Conservation (phyloP, 2,797 vertebrate species). For the Phyllotis vaccarum region DNA sequence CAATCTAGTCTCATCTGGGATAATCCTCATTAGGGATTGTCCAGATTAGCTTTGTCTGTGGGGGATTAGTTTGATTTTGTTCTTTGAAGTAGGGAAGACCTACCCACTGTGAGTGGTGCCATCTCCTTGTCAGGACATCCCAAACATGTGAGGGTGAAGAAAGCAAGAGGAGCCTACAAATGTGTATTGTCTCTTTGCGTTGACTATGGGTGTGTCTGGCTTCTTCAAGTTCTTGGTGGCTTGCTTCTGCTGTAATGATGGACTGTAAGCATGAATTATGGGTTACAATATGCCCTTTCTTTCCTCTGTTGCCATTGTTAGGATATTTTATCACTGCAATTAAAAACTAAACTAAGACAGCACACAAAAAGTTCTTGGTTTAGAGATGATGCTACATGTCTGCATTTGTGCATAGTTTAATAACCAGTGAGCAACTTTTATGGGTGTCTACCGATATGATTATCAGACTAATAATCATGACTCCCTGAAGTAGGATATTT, state of each 20-base stretch:
- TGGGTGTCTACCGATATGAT: not conserved
- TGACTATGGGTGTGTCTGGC: not conserved
- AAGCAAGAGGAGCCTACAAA: not conserved
- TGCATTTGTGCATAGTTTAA: slow-evolving; percentile 23
- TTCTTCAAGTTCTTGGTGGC: not conserved
- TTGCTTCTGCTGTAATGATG: not conserved
- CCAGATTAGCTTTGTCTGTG: not conserved
- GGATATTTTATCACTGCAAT: not conserved
- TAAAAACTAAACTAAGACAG: not conserved
- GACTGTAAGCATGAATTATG: not conserved
- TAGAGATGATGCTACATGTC: not conserved
- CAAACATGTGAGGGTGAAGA: not conserved
- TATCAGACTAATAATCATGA: not conserved
- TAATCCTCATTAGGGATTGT: not conserved
- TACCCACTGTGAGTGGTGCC: not conserved
- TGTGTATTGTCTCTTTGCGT: not conserved
- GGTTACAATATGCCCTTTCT: not conserved
- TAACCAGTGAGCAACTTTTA: not conserved
- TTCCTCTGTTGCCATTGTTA: not conserved
- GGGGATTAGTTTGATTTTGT: not conserved
- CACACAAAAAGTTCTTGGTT: not conserved
- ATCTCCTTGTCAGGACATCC: not conserved
- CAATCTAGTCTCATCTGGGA: not conserved
- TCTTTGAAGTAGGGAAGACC: not conserved
- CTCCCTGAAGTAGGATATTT: not conserved